Evolutionary conservation across 2,797 vertebrate genomes (phyloP), one percentile per base, ranked within the genome.

Genomic region (Scleropages formosus): DNA sequence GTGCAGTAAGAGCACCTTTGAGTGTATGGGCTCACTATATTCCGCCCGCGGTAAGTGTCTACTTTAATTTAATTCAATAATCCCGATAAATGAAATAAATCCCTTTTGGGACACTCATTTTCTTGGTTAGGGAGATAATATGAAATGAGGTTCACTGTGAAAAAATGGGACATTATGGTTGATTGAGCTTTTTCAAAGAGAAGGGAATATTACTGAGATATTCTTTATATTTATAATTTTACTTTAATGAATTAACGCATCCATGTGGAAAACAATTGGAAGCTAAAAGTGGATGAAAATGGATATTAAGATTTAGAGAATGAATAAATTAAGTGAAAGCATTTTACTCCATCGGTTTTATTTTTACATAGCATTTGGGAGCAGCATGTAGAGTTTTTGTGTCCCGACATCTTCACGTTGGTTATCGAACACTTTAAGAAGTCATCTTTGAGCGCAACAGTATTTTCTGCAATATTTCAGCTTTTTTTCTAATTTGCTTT

Each of bases 21-120:
- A 91, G 86, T 89, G 91, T 91, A 92, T 88, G 87, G 87, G 88
- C 87, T 91, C 88, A 86, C 85, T 84, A 85, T 87, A 86, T 87
- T 88, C 84, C 63, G 84, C 86, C 90, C 86, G 87, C 86, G 81
- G 86, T 91, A 91, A 90, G 91, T 93, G 92, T 94, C 92, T 91
- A 83, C 85, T 92, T 93, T 91, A 93, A 93, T 94, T 94, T 93
- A 94, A 94, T 94, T 94, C 91, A 94, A 94, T 93, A 94, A 93
- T 93, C 90, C 91, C 77, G 87, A 92, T 93, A 92, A 93, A 93
- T 93, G 93, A 93, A 94, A 94, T 93, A 92, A 94, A 94, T 94
- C 92, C 92, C 93, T 92, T 92, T 85, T 92, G 93, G 93, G 92
- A 93, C 90, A 91, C 86, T 86, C 89, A 85, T 90, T 92, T 78